Percentiles rank a stretch among this genome's conserved stretches.
Evolutionary conservation across 2,797 vertebrate species (phyloP).

Genomic region (Rousettus madagascariensis): DNA sequence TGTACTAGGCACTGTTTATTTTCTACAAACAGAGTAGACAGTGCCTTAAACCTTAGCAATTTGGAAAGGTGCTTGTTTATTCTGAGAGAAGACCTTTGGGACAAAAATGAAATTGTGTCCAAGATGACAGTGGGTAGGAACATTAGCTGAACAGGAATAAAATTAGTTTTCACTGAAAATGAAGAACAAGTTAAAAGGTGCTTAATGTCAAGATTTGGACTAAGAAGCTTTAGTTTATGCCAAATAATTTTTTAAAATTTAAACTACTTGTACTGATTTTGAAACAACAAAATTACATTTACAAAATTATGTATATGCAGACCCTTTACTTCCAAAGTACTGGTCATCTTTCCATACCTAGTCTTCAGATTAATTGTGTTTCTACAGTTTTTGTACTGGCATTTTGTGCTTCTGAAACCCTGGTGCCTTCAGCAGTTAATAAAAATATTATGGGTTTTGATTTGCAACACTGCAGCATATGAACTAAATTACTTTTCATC

Average conservation of each 20-base stretch:
- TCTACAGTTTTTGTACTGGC: not conserved
- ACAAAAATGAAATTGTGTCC: slow-evolving; percentile 62
- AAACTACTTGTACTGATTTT: slow-evolving; percentile 55
- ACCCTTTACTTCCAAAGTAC: slow-evolving; percentile 56
- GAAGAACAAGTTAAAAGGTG: slow-evolving; percentile 65
- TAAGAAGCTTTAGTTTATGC: slow-evolving; percentile 62
- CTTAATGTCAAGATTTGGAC: slow-evolving; percentile 64
- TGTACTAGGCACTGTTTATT: slow-evolving; percentile 36
- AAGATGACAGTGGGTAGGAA: slow-evolving; percentile 57
- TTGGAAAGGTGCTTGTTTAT: not conserved
- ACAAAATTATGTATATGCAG: slow-evolving; percentile 62
- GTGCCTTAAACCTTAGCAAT: not conserved
- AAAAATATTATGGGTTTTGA: slow-evolving; percentile 77
- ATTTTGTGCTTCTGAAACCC: slow-evolving; percentile 73
- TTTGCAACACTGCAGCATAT: slow-evolving; percentile 81
- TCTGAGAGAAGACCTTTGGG: slow-evolving; percentile 12
- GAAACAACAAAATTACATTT: slow-evolving; percentile 74
- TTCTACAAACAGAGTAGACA: not conserved
- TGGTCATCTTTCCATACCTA: slow-evolving; percentile 73
- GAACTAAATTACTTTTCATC: slow-evolving; percentile 85
- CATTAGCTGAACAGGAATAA: not conserved
- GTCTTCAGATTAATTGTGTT: slow-evolving; percentile 74
- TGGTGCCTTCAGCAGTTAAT: slow-evolving; percentile 83
- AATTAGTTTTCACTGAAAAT: slow-evolving; percentile 61
- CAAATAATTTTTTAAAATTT: slow-evolving; percentile 51